phyloP scores from a whole-genome alignment of 2,888 invertebrate species.

The Cheilosia variabilis region DNA sequence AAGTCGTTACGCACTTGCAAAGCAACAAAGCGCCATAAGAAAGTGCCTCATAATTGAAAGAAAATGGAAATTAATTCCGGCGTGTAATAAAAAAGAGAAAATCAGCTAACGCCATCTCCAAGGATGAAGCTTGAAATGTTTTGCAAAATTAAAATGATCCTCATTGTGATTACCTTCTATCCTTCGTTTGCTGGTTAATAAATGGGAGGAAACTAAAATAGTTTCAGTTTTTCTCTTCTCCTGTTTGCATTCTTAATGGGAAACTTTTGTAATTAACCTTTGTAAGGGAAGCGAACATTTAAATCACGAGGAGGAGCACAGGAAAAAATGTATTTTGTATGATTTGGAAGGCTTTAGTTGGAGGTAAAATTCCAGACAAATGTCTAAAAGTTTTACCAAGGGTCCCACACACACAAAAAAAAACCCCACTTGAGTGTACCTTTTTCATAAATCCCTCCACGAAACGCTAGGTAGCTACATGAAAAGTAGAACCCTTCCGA shows the following conservation, averaged over 20 bases:
- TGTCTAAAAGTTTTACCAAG: slow-evolving; percentile 12
- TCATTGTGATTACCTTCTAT: slow-evolving; percentile 20
- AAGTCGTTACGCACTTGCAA: neutral
- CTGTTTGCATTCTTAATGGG: slow-evolving; percentile 12
- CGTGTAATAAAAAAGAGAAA: slow-evolving; percentile 24
- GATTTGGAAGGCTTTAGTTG: neutral
- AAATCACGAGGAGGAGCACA: neutral
- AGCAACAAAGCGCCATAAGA: slow-evolving; percentile 8
- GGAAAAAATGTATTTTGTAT: neutral
- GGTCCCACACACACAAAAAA: neutral
- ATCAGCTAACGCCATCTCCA: slow-evolving; percentile 4
- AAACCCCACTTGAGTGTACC: slow-evolving; percentile 6
- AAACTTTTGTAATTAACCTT: slow-evolving; percentile 68
- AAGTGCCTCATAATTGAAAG: slow-evolving; percentile 60
- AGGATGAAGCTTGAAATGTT: slow-evolving; percentile 22
- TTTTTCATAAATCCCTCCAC: slow-evolving; percentile 5
- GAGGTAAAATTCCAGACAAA: slow-evolving; percentile 5
- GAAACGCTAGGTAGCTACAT: neutral
- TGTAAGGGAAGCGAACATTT: slow-evolving; percentile 24
- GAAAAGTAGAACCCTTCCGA: slow-evolving; percentile 10
- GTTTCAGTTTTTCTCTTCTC: neutral
- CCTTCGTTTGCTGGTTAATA: neutral
- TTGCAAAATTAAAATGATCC: slow-evolving; percentile 26
- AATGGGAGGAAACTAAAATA: neutral
- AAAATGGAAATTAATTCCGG: slow-evolving; percentile 63